Evolutionary conservation across 2,113 vertebrate species (phyloP), one percentile per base, ranked within the genome.

Genomic region (Climacteris rufus): DNA sequence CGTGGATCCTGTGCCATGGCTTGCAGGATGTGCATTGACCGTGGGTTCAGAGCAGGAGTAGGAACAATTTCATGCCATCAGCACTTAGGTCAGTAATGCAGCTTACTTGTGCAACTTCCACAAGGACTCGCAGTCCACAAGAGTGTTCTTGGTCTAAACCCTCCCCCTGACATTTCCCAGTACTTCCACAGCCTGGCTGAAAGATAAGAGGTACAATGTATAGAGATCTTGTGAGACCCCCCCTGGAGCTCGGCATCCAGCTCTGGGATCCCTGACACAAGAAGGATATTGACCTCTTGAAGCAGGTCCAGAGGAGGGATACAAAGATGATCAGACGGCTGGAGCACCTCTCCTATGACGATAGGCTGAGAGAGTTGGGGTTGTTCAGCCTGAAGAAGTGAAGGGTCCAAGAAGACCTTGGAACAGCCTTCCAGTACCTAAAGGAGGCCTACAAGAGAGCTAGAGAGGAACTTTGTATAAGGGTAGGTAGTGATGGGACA

Each of bases 191-290:
- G 19, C 28, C 13, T 71, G 31, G 37, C 33, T 86, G 56, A 79
- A 91, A 37, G 24, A 13, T 42, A 68, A 49, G 22, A 6, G 33
- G 13, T 35, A 56, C 12, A 69, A 23, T 0, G 12, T 27, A 31
- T 23, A 81, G 25, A 85, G 15, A 10, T 33, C 27, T 19, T 37
- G 15, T 57, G 76, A 57, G 15, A 65, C 12, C 8, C 12, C 31
- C 13, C 5, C 27, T 50, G 59, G 22, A 44, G 27, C 42, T 49
- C 31, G 57, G 22, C 23, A 28, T 52, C 44, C 52, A 59, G 44
- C 27, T 33, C 37, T 33, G 19, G 33, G 21, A 6, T 33, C 37
- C 22, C 37, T 0, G 0, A 2, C 15, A 39, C 8, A 16, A 57
- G 12, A 72, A 57, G 59, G 44, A 27, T 42, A 74, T 23, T 37